Percentiles rank a stretch among this genome's conserved stretches.
Evolutionary conservation across 2,888 invertebrate species (phyloP).

Genomic region (Drosophila aldrichi): DNA sequence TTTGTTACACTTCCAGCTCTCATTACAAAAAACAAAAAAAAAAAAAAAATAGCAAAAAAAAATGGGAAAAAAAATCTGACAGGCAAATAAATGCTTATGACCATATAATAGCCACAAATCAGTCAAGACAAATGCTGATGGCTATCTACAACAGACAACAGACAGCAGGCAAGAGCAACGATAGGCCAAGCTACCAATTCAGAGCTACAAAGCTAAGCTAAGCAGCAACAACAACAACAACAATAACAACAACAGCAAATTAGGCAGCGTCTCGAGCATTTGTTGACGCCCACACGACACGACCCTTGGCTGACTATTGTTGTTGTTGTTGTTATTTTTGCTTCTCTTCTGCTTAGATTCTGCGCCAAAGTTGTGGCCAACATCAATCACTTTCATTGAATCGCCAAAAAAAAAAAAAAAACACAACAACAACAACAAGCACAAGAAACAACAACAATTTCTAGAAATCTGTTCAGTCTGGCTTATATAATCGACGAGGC

Average conservation of each 20-base stretch:
- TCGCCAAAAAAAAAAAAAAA: constrained; percentile 47
- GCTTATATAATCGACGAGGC: constrained; percentile 52
- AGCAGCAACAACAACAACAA: constrained; percentile 14
- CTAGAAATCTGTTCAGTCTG: constrained; percentile 23
- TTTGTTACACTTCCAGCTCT: constrained; percentile 46
- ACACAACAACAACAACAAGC: constrained; percentile 7
- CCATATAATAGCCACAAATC: constrained; percentile 74
- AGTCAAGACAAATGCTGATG: constrained; percentile 68
- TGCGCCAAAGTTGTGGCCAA: constrained; percentile 58
- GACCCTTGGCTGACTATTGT: constrained; percentile 45
- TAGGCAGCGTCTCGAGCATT: constrained; percentile 45
- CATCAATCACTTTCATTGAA: constrained; percentile 81
- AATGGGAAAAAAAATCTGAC: constrained; percentile 34
- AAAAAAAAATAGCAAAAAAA: not conserved
- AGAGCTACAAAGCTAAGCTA: constrained; percentile 17
- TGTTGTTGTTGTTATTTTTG: constrained; percentile 6
- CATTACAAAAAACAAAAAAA: constrained; percentile 32
- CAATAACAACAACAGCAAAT: constrained; percentile 28
- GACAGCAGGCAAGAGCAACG: constrained; percentile 11
- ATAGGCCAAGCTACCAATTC: constrained; percentile 22
- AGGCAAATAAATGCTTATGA: constrained; percentile 65
- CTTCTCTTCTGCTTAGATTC: constrained; percentile 33
- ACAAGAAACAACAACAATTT: constrained; percentile 23
- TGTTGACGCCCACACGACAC: constrained; percentile 60
- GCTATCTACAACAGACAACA: constrained; percentile 42